Conservation (phyloP, 1,140 invertebrate genomes). For the Octopus sinensis region DNA sequence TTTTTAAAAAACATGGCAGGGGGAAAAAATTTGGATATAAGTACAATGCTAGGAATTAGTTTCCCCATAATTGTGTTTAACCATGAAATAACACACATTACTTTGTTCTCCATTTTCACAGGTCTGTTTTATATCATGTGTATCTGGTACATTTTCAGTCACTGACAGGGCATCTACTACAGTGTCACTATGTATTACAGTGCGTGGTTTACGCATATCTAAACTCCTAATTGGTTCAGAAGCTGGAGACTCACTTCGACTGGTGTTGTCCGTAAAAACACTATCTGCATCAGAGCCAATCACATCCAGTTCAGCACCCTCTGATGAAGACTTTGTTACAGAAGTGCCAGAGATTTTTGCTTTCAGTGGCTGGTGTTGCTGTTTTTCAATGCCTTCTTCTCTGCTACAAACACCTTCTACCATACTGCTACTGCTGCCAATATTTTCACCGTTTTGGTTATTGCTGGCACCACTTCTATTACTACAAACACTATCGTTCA, state of each 20-base stretch:
- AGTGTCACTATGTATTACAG: conserved; percentile 51
- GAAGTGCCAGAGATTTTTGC: conserved; percentile 46
- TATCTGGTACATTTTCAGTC: conserved; percentile 24
- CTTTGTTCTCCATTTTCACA: conserved; percentile 27
- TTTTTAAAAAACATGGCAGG: too few species aligned
- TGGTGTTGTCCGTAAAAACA: conserved; percentile 48
- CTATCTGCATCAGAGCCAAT: conserved; percentile 46
- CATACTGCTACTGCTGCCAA: conserved; percentile 10
- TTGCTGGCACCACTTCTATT: conserved; percentile 19
- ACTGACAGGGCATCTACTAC: conserved; percentile 35
- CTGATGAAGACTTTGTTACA: conserved; percentile 49
- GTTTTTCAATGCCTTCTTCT: conserved; percentile 11
- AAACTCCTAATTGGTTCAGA: conserved; percentile 46
- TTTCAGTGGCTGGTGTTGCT: conserved; percentile 28
- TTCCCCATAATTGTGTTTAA: conserved; percentile 44
- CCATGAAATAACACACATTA: conserved; percentile 38
- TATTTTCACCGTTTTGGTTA: conserved; percentile 24
- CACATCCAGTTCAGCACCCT: conserved; percentile 47
- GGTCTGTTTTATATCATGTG: conserved; percentile 30
- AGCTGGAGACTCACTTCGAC: conserved; percentile 49
- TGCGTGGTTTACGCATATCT: conserved; percentile 33
- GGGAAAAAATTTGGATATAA: too few species aligned
- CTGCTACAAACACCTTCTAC: conserved; percentile 12
- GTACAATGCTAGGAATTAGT: conserved; percentile 19
- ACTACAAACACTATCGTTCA: background rate